phyloP scores from a whole-genome alignment of 2,113 vertebrate genomes.

The Anseranas semipalmata region DNA sequence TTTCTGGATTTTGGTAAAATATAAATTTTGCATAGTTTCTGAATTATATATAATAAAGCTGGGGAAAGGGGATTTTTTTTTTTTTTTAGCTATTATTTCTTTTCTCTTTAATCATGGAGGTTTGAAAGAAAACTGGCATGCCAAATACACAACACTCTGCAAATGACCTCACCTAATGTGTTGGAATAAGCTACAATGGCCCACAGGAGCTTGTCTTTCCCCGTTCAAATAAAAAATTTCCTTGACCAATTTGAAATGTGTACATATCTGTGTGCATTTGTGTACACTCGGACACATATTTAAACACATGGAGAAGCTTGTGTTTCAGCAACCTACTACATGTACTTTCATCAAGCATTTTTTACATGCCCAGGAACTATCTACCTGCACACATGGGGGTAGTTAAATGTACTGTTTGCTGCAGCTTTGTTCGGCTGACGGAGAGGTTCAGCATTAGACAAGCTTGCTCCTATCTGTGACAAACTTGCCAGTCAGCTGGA shows the following conservation, averaged over 20 bases:
- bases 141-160: neutral
- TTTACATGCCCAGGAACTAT: neutral
- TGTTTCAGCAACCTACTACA: neutral
- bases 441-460: neutral
- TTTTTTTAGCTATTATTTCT: neutral
- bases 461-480: neutral
- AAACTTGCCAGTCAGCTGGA: neutral
- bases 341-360: neutral
- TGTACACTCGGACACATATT: neutral
- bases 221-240: neutral
- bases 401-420: neutral
- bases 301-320: neutral
- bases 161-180: neutral
- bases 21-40: neutral
- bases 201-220: neutral
- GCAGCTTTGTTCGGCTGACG: neutral
- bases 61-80: rapidly evolving
- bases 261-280: neutral
- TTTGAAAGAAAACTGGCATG: neutral
- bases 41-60: neutral
- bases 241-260: neutral
- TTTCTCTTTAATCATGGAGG: neutral
- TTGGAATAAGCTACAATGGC: neutral
- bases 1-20: neutral
- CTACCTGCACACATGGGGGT: neutral